phyloP scores from a whole-genome alignment of 2,113 vertebrate species.

The Dipodomys stephensi region DNA sequence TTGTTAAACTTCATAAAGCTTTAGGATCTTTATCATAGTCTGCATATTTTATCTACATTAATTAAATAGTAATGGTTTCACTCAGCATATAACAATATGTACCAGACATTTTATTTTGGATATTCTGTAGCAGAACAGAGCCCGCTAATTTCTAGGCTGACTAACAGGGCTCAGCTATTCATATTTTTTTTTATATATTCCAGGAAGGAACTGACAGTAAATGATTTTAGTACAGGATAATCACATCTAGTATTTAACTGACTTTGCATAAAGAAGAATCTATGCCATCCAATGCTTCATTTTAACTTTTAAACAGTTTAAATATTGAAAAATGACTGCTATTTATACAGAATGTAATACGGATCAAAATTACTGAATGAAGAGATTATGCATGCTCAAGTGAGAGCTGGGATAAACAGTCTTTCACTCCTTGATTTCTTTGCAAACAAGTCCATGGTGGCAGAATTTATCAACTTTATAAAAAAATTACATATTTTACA shows the following conservation, averaged over 20 bases:
- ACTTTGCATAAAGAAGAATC: slow-evolving; percentile 38
- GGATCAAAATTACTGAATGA: slow-evolving; percentile 6
- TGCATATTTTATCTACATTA: slow-evolving; percentile 14
- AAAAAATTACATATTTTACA: slow-evolving; percentile 62
- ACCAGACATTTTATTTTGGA: not conserved
- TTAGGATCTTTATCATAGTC: not conserved
- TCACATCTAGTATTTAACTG: slow-evolving; percentile 26
- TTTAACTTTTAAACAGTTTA: slow-evolving; percentile 24
- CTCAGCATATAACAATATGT: not conserved
- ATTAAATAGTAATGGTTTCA: slow-evolving; percentile 17
- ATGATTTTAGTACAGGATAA: not conserved
- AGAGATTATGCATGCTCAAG: slow-evolving; percentile 2
- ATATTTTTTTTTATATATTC: not conserved
- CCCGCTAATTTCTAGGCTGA: too few species aligned
- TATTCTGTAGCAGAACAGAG: not conserved
- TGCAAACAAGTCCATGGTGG: not conserved
- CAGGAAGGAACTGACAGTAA: not conserved
- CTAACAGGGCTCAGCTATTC: not conserved
- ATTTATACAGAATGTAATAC: slow-evolving; percentile 22
- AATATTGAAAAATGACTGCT: slow-evolving; percentile 12
- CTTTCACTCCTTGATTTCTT: slow-evolving; percentile 25
- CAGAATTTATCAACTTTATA: slow-evolving; percentile 65
- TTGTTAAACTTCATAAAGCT: slow-evolving; percentile 22
- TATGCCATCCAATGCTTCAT: not conserved
- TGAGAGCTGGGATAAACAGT: not conserved